These are phyloP conservation scores for Drosophila planitibia DNA, from an alignment of 2,888 invertebrate species.

Conservation along the genomic window DNA sequence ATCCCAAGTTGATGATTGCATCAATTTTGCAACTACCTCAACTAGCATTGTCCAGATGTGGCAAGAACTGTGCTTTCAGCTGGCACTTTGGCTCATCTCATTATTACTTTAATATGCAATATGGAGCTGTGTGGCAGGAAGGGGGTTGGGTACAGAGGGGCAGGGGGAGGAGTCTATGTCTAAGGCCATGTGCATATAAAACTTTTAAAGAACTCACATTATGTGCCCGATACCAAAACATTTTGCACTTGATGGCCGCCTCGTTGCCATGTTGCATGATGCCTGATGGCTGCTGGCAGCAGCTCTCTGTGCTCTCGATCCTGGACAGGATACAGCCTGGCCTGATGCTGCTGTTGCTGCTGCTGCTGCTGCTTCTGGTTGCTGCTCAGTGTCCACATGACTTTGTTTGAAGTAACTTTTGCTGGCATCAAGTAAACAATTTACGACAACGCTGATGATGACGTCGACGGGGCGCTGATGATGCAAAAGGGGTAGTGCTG, in stretches of 20 bases:
- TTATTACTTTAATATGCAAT: constrained; percentile 64
- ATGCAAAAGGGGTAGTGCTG: constrained; percentile 17
- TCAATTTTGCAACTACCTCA: constrained; percentile 40
- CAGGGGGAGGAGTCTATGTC: constrained; percentile 1
- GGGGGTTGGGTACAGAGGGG: not conserved
- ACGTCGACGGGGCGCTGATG: constrained; percentile 66
- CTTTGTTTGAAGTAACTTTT: constrained; percentile 81
- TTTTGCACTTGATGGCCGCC: constrained; percentile 66
- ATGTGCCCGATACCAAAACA: constrained; percentile 60
- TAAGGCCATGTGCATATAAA: constrained; percentile 63
- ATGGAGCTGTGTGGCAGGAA: constrained; percentile 20
- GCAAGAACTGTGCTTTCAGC: constrained; percentile 30
- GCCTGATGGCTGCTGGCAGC: constrained; percentile 21
- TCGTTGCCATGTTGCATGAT: constrained; percentile 36
- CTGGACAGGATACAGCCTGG: constrained; percentile 7
- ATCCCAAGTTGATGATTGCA: constrained; percentile 41
- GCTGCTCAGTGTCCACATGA: constrained; percentile 71
- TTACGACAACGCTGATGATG: constrained; percentile 79
- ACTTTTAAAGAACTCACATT: constrained; percentile 79
- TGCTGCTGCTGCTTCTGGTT: constrained; percentile 16
- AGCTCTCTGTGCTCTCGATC: constrained; percentile 4
- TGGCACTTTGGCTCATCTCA: constrained; percentile 59
- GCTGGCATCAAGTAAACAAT: constrained; percentile 78
- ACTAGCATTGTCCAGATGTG: constrained; percentile 45
- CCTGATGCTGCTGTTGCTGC: constrained; percentile 13